phyloP scores from a whole-genome alignment of 1,140 invertebrate species.

The Latrodectus geometricus region DNA sequence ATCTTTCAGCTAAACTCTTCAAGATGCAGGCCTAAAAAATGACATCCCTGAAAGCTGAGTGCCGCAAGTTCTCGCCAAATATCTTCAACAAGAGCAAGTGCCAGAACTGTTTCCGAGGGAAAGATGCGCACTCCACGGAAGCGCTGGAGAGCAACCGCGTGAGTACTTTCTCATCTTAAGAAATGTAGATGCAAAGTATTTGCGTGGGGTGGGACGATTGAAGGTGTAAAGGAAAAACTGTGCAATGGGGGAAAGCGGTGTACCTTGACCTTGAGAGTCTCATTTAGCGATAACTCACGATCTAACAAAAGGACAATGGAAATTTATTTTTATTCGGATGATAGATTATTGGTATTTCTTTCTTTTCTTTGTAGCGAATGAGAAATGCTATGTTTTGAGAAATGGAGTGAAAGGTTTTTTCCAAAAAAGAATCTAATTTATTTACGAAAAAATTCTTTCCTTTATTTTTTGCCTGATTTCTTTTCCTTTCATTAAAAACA shows the following conservation, averaged over 20 bases:
- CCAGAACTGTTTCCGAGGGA: conserved; percentile 95
- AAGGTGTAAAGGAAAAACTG: no score
- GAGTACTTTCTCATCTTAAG: conserved; percentile 68
- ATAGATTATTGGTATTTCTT: no score
- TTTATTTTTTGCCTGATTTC: no score
- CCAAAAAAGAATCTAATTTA: no score
- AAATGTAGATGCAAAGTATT: not conserved
- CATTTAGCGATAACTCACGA: not conserved
- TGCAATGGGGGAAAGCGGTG: not conserved
- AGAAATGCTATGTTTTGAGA: no score
- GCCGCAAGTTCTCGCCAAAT: conserved; percentile 96
- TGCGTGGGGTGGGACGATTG: not conserved
- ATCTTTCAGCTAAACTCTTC: no score
- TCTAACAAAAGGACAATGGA: not conserved
- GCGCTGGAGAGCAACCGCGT: conserved; percentile 96
- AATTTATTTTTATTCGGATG: no score
- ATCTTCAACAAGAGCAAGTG: conserved; percentile 99
- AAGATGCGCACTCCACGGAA: conserved; percentile 94
- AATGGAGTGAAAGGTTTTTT: no score
- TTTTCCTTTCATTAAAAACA: no score
- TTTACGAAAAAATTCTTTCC: no score
- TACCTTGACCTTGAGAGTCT: conserved; percentile 21
- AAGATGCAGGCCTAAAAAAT: conserved; percentile 18
- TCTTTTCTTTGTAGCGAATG: no score
- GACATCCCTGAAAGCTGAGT: conserved; percentile 74